Conservation (phyloP, 1,140 invertebrate genomes). For the Centruroides sculpturatus region DNA sequence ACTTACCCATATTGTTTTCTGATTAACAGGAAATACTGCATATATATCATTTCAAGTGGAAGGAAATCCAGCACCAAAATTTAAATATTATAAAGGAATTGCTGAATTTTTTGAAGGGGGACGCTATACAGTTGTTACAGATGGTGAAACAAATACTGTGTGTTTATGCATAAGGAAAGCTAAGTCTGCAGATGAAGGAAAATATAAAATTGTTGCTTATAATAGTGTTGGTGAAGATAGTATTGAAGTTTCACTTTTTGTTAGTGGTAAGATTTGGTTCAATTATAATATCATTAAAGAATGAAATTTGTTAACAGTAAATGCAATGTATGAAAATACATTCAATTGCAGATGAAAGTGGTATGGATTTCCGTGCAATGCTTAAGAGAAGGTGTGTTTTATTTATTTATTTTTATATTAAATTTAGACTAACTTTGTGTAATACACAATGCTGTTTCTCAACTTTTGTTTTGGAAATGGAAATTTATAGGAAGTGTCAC, state of each 20-base stretch:
- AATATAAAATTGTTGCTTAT: constrained; percentile 81
- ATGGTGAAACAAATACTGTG: constrained; percentile 73
- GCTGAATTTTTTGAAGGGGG: constrained; percentile 84
- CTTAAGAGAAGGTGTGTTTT: constrained; percentile 53
- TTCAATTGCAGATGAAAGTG: constrained; percentile 58
- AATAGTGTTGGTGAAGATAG: constrained; percentile 89
- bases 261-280: constrained; percentile 56
- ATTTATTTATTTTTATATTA: constrained; percentile 2
- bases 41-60: constrained; percentile 77
- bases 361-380: constrained; percentile 97
- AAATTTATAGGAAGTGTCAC: too few relatives aligned
- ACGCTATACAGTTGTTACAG: constrained; percentile 77
- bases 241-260: constrained; percentile 87
- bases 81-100: constrained; percentile 87
- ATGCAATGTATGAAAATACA: too few relatives aligned
- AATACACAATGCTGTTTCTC: too few relatives aligned
- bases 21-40: constrained; percentile 41
- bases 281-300: too few relatives aligned
- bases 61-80: constrained; percentile 82
- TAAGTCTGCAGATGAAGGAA: constrained; percentile 95
- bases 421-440: neutral
- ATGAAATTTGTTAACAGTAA: too few relatives aligned
- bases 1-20: too few relatives aligned
- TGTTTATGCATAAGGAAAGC: constrained; percentile 89
- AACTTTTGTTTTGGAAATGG: too few relatives aligned